These are phyloP conservation scores for Ericerus pela DNA, from an alignment of 1,140 invertebrate species.

Conservation along the genomic window DNA sequence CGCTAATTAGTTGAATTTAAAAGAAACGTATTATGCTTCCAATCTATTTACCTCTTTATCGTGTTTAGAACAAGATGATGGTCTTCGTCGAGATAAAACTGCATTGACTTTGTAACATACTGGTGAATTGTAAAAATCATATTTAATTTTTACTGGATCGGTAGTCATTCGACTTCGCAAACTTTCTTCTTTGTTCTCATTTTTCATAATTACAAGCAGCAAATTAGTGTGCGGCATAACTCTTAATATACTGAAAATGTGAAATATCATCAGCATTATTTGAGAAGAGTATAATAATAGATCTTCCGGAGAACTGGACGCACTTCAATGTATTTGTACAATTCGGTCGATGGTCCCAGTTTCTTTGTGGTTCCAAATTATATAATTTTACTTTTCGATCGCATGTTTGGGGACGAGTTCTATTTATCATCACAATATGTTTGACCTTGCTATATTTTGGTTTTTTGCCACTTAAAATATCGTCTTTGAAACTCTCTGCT, in stretches of 20 bases:
- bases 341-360: not conserved
- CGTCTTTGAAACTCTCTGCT: slow-evolving; percentile 2
- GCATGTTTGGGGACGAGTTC: slow-evolving; percentile 61
- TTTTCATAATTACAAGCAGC: not conserved
- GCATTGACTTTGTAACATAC: not conserved
- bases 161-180: not conserved
- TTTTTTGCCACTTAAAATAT: slow-evolving; percentile 14
- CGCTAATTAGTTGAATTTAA: too few relatives aligned
- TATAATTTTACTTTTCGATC: slow-evolving; percentile 50
- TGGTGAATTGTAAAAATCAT: not conserved
- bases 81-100: not conserved
- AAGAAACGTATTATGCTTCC: too few relatives aligned
- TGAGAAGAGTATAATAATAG: not conserved
- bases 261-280: not conserved
- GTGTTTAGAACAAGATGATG: not conserved
- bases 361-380: slow-evolving; percentile 19
- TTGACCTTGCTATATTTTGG: not conserved
- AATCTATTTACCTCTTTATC: not conserved
- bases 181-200: not conserved
- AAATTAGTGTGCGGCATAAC: slow-evolving; percentile 2
- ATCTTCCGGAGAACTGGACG: not conserved
- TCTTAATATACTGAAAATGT: not conserved
- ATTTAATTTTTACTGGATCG: not conserved
- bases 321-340: not conserved
- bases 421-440: slow-evolving; percentile 41